Conservation (phyloP, 2,113 vertebrate genomes). For the Ramphastos sulfuratus region DNA sequence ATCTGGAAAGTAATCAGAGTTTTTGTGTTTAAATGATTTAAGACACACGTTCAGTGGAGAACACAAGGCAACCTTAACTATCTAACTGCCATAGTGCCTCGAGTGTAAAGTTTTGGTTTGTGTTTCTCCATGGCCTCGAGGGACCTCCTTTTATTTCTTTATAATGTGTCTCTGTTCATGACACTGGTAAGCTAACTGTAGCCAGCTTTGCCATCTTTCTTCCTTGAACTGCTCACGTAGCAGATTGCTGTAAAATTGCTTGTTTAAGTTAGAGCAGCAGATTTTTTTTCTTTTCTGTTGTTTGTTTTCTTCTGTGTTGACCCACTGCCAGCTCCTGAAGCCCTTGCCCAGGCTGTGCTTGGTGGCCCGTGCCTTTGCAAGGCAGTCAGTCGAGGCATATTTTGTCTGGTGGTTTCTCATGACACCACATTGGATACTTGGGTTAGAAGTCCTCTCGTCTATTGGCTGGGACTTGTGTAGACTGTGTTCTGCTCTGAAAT, state of each 20-base stretch:
- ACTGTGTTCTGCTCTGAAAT: background rate
- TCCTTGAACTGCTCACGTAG: background rate
- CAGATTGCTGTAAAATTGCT: background rate
- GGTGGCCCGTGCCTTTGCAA: background rate
- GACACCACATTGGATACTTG: background rate
- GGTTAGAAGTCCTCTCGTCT: background rate
- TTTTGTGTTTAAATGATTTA: conserved; percentile 36
- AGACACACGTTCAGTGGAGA: background rate
- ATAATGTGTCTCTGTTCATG: background rate
- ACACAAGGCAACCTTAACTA: background rate
- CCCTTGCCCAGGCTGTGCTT: background rate
- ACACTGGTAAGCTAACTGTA: background rate
- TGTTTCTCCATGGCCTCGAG: background rate
- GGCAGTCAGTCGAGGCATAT: background rate
- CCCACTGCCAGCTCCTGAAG: background rate
- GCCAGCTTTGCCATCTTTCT: background rate
- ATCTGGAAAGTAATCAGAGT: conserved; percentile 8
- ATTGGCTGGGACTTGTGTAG: background rate
- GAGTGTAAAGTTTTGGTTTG: background rate
- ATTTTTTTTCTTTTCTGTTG: background rate
- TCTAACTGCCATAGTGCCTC: background rate
- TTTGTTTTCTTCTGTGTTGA: background rate
- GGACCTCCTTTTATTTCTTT: conserved; percentile 17
- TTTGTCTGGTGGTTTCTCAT: background rate
- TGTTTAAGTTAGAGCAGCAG: background rate